Evolutionary conservation across 2,797 vertebrate species (phyloP).

Genomic region (Typhlichthys eigenmanni): DNA sequence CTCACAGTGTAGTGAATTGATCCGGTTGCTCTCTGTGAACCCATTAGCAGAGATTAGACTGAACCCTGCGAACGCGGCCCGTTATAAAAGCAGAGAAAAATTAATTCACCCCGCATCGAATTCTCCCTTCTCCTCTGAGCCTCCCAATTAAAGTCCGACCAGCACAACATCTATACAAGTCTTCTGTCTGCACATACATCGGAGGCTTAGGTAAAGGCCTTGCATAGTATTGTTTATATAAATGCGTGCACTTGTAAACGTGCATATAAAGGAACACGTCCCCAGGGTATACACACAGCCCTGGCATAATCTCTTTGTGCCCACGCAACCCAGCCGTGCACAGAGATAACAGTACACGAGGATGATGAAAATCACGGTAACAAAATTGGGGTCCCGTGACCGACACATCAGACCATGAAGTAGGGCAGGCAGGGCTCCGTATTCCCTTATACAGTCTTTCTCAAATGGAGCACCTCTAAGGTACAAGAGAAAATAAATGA

Average conservation of each 20-base stretch:
- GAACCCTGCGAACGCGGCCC: slow-evolving; percentile 45
- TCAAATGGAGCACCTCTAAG: too few relatives aligned
- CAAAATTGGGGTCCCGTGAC: slow-evolving; percentile 43
- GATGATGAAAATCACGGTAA: slow-evolving; percentile 70
- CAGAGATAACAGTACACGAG: slow-evolving; percentile 38
- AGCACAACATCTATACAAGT: slow-evolving; percentile 42
- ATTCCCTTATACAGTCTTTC: too few relatives aligned
- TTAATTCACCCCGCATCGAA: slow-evolving; percentile 62
- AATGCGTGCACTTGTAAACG: slow-evolving; percentile 8
- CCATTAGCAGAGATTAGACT: slow-evolving; percentile 68
- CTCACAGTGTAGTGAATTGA: slow-evolving; percentile 54
- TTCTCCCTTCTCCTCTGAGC: slow-evolving; percentile 54
- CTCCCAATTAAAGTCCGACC: slow-evolving; percentile 59
- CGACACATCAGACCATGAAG: slow-evolving; percentile 27
- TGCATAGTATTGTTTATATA: slow-evolving; percentile 22
- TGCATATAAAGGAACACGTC: slow-evolving; percentile 18
- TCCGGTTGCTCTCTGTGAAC: slow-evolving; percentile 50
- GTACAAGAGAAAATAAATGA: too few relatives aligned
- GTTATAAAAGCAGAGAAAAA: slow-evolving; percentile 56
- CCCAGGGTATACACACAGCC: slow-evolving; percentile 38
- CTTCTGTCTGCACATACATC: slow-evolving; percentile 29
- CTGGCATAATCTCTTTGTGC: slow-evolving; percentile 25
- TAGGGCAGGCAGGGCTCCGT: not conserved
- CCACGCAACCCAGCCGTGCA: slow-evolving; percentile 26
- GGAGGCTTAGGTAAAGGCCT: slow-evolving; percentile 5